A percentile compares a stretch with the other conserved stretches of the same genome.
These are phyloP conservation scores for Dexiosoma caninum DNA, from an alignment of 2,888 invertebrate species.

Conservation along the genomic window DNA sequence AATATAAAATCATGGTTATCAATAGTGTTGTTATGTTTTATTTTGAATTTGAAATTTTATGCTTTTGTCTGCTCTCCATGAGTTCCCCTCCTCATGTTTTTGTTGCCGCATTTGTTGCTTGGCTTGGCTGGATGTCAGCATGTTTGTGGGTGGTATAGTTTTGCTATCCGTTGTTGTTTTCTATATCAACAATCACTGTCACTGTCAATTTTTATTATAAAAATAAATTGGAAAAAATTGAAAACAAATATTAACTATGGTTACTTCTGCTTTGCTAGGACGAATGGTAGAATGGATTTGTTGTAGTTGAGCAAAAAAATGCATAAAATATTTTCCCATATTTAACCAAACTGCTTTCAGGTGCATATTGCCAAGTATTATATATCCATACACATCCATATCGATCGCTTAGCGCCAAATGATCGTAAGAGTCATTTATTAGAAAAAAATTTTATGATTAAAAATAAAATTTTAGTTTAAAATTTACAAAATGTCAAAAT, in stretches of 20 bases:
- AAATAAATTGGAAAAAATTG: conserved; percentile 45
- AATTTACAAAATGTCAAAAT: no score
- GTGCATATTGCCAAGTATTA: background rate
- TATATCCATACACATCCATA: background rate
- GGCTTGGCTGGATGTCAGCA: conserved; percentile 18
- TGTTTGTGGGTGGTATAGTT: background rate
- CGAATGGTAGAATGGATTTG: background rate
- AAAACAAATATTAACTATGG: conserved; percentile 53
- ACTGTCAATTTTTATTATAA: conserved; percentile 62
- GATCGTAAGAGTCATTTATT: no score
- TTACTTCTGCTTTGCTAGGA: conserved; percentile 35
- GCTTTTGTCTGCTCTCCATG: conserved; percentile 12
- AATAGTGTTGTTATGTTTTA: conserved; percentile 41
- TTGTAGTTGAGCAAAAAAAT: background rate
- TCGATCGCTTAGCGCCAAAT: no score
- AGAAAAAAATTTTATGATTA: no score
- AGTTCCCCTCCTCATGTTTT: conserved; percentile 5
- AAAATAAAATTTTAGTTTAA: no score
- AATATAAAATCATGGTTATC: conserved; percentile 60
- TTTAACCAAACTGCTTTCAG: background rate
- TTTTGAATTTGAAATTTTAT: conserved; percentile 46
- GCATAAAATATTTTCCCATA: conserved; percentile 12
- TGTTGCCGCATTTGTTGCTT: conserved; percentile 9
- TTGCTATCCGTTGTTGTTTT: conserved; percentile 10
- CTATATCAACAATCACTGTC: conserved; percentile 59